phyloP scores from a whole-genome alignment of 92 coral and sea anemone species.

The Zoanthus sociatus region DNA sequence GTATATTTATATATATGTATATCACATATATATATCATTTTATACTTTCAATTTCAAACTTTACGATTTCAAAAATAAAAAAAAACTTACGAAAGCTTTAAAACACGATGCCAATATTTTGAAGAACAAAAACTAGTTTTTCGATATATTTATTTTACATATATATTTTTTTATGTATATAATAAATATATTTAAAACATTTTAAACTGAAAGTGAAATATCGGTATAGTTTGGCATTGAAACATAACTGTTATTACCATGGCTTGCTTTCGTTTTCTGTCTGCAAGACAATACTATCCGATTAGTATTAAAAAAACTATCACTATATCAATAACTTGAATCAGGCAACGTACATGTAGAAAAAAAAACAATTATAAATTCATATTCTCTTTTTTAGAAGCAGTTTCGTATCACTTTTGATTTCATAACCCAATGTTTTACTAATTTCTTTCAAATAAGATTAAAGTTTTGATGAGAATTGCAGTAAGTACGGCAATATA shows the following conservation, averaged over 20 bases:
- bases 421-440: not conserved
- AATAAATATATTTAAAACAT: too few relatives aligned
- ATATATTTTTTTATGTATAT: not conserved
- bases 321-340: not conserved
- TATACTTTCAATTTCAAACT: too few relatives aligned
- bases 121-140: not conserved
- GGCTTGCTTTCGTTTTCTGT: not conserved
- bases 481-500: conserved; percentile 27
- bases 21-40: too few relatives aligned
- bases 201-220: not conserved
- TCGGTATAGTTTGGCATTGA: not conserved
- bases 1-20: too few relatives aligned
- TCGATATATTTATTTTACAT: not conserved
- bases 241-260: not conserved
- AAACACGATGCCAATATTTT: too few relatives aligned
- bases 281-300: not conserved
- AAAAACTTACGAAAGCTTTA: too few relatives aligned
- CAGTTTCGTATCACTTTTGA: not conserved
- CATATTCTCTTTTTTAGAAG: not conserved
- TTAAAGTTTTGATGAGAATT: conserved; percentile 38
- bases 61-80: too few relatives aligned
- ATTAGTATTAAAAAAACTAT: not conserved
- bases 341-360: not conserved
- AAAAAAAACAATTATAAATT: not conserved
- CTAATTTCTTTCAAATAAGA: conserved; percentile 15